A percentile compares a stretch with the other conserved stretches of the same genome.
phyloP scores from a whole-genome alignment of 2,797 vertebrate genomes.

The Semotilus atromaculatus region DNA sequence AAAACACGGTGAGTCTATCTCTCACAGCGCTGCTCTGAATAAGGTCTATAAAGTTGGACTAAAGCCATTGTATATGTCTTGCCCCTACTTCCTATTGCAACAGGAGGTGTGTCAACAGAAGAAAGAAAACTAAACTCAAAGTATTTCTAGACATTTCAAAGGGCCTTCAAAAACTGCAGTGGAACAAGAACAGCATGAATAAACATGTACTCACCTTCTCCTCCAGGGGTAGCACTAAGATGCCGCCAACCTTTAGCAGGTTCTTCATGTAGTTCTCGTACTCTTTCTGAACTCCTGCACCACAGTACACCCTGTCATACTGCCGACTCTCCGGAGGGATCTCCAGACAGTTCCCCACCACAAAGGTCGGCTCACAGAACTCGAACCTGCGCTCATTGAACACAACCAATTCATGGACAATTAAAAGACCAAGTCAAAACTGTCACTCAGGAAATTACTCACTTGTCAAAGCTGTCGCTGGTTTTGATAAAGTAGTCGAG shows the following conservation, averaged over 20 bases:
- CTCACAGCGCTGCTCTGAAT: not conserved
- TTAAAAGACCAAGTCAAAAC: not conserved
- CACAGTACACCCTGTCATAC: constrained; percentile 96
- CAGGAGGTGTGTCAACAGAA: not conserved
- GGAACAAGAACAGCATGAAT: not conserved
- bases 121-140: not conserved
- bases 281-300: constrained; percentile 93
- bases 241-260: constrained; percentile 91
- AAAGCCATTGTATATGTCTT: not conserved
- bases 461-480: constrained; percentile 97
- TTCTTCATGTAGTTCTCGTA: constrained; percentile 96
- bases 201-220: constrained; percentile 84
- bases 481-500: constrained; percentile 94
- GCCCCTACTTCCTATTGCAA: not conserved
- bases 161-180: not conserved
- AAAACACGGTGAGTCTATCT: not conserved
- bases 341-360: constrained; percentile 93
- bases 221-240: constrained; percentile 95
- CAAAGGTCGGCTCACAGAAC: constrained; percentile 95
- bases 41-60: not conserved
- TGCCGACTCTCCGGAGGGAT: constrained; percentile 89
- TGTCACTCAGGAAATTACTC: constrained; percentile 57
- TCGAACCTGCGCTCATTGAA: constrained; percentile 84
- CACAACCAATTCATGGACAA: not conserved
- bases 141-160: not conserved